Evolutionary conservation across 2,888 invertebrate genomes (phyloP).

Genomic region (Acleris holmiana): DNA sequence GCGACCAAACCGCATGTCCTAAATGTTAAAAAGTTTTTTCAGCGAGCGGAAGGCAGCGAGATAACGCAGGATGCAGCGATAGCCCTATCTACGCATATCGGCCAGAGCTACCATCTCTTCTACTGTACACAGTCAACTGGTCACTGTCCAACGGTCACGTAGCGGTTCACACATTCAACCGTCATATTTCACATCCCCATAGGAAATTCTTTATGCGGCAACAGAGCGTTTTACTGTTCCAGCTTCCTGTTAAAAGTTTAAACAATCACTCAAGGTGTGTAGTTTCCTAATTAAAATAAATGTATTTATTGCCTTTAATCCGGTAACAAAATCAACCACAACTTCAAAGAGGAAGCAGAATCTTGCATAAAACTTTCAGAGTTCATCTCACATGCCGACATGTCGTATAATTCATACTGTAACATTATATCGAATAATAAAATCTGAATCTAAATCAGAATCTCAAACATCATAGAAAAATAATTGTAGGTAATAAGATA

Average conservation of each 20-base stretch:
- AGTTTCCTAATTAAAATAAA: not conserved
- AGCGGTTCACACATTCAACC: constrained; percentile 17
- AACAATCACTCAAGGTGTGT: not conserved
- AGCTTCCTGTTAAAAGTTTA: not conserved
- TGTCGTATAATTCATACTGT: no score
- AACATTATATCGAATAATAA: no score
- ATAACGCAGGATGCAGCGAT: constrained; percentile 32
- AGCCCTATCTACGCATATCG: constrained; percentile 28
- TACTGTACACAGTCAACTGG: not conserved
- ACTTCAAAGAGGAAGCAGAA: no score
- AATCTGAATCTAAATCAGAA: no score
- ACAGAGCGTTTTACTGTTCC: constrained; percentile 8
- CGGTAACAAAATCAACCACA: no score
- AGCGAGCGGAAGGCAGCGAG: constrained; percentile 25
- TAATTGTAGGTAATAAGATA: not conserved
- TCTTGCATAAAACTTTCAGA: no score
- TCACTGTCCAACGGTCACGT: constrained; percentile 6
- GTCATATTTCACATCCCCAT: constrained; percentile 37
- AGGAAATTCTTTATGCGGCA: constrained; percentile 29
- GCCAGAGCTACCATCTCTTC: not conserved
- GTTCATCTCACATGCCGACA: no score
- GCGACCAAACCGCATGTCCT: no score
- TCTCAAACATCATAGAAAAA: no score
- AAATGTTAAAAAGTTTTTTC: constrained; percentile 8
- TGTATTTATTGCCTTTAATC: no score